Percentiles rank a stretch among this genome's conserved stretches.
phyloP scores from a whole-genome alignment of 2,113 vertebrate species.

The Nothoprocta pentlandii region DNA sequence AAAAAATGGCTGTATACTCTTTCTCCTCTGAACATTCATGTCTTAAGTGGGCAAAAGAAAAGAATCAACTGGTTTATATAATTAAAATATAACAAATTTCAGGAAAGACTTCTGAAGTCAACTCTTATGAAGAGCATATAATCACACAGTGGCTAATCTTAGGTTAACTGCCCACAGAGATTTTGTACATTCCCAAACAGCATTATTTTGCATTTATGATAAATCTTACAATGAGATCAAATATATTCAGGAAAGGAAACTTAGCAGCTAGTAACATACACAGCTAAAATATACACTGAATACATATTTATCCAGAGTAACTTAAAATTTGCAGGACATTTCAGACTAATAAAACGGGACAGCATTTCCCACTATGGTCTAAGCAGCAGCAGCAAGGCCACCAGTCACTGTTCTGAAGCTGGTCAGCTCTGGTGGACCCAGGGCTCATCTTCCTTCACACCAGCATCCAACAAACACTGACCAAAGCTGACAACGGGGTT shows the following conservation, averaged over 20 bases:
- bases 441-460: background rate
- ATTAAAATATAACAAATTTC: background rate
- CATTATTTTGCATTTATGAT: background rate
- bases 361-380: background rate
- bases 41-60: background rate
- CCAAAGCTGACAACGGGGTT: background rate
- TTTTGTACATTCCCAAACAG: background rate
- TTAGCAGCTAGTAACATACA: background rate
- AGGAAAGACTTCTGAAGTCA: background rate
- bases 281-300: fast-evolving
- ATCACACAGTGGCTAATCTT: background rate
- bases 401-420: background rate
- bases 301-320: background rate
- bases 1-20: background rate
- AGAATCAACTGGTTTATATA: background rate
- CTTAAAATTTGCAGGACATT: background rate
- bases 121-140: background rate
- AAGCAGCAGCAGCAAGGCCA: background rate
- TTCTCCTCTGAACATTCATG: background rate
- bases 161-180: background rate
- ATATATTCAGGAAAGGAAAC: background rate
- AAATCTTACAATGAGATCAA: background rate
- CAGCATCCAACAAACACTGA: background rate
- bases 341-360: background rate
- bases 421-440: background rate